Conservation (phyloP, 2,113 vertebrate species). For the Heliornis fulica region DNA sequence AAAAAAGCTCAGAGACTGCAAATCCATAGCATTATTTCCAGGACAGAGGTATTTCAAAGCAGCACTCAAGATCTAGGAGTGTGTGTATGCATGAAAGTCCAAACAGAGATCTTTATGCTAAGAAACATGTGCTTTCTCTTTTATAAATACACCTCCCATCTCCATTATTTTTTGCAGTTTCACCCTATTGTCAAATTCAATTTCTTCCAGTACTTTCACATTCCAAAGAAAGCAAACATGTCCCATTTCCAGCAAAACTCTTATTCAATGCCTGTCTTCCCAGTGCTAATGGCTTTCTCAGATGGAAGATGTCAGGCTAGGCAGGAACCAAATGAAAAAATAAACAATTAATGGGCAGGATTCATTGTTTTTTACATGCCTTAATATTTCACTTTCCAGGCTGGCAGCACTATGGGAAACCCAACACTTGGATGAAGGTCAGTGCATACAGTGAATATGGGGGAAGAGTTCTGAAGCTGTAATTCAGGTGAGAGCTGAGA, state of each 20-base stretch:
- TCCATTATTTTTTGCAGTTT: slow-evolving; percentile 1
- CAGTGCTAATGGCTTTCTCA: slow-evolving; percentile 73
- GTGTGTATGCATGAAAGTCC: not conserved
- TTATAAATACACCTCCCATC: not conserved
- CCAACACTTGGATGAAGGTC: slow-evolving; percentile 28
- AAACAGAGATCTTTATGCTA: not conserved
- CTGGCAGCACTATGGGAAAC: slow-evolving; percentile 65
- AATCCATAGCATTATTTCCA: not conserved
- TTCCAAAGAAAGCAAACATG: slow-evolving; percentile 77
- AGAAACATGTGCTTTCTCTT: not conserved
- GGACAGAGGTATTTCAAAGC: not conserved
- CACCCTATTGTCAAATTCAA: slow-evolving; percentile 50
- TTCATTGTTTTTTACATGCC: slow-evolving; percentile 42
- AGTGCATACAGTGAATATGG: not conserved
- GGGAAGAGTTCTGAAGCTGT: slow-evolving; percentile 9
- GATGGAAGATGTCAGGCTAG: slow-evolving; percentile 62
- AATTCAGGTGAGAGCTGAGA: slow-evolving; percentile 22
- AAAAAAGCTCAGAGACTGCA: not conserved
- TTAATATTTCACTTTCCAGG: slow-evolving; percentile 65
- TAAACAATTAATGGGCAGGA: slow-evolving; percentile 45
- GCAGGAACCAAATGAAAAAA: slow-evolving; percentile 47
- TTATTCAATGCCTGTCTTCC: slow-evolving; percentile 27
- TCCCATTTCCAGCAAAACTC: slow-evolving; percentile 61
- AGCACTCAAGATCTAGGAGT: not conserved
- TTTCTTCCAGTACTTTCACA: slow-evolving; percentile 48